phyloP scores from a whole-genome alignment of 2,113 vertebrate species.

The Syrrhaptes paradoxus region DNA sequence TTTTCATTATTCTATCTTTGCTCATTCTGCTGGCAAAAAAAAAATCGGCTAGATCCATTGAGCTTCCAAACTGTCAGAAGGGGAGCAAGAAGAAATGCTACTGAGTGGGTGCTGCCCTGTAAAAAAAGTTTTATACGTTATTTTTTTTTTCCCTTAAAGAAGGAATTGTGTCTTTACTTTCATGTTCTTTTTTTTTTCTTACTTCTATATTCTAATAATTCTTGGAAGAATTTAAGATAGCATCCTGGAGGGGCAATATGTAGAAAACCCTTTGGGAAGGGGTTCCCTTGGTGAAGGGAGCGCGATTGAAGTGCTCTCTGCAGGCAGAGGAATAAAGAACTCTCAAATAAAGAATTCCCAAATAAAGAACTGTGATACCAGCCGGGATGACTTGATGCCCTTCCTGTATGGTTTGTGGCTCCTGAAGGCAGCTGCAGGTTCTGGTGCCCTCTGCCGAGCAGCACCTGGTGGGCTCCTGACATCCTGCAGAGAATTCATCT shows the following conservation, averaged over 20 bases:
- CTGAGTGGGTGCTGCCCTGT: not conserved
- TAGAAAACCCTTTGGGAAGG: not conserved
- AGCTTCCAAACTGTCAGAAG: not conserved
- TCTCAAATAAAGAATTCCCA: too few species aligned
- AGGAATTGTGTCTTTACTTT: not conserved
- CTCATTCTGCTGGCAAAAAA: not conserved
- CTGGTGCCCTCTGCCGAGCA: too few species aligned
- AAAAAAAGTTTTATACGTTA: not conserved
- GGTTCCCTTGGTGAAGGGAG: too few species aligned
- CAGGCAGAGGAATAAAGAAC: too few species aligned
- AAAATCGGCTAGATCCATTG: not conserved
- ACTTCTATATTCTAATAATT: not conserved
- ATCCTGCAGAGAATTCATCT: not conserved
- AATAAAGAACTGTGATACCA: too few species aligned
- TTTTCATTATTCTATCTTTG: not conserved
- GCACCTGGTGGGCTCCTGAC: not conserved
- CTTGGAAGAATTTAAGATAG: not conserved
- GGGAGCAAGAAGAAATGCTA: not conserved
- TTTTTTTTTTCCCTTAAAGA: not conserved
- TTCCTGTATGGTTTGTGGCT: too few species aligned
- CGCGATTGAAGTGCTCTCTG: too few species aligned
- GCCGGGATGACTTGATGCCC: too few species aligned
- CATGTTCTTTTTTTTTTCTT: not conserved
- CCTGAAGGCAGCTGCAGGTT: too few species aligned
- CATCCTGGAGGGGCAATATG: too few species aligned